Base-by-base conservation (phyloP, 2,113 vertebrate species). In the Laticauda colubrina region DNA sequence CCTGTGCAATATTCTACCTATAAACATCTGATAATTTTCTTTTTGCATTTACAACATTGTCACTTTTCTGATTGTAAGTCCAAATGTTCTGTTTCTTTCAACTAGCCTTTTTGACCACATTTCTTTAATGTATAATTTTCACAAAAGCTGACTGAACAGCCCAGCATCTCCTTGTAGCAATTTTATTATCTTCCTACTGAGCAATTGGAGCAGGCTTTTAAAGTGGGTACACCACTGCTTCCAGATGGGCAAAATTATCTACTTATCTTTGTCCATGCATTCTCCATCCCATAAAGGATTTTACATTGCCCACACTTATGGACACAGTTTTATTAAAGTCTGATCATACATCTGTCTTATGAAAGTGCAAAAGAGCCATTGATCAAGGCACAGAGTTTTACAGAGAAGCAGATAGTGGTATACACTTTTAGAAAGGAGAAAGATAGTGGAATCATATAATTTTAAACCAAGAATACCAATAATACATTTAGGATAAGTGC, bases 221-320 rank as follows among this genome's bases (percentile, higher is more conserved):
- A 90, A 90, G 64, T 29, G 39, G 57, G 45, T 92, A 59, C 11
- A 88, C 56, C 90, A 81, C 51, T 64, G 57, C 57, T 88, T 92
- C 91, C 91, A 92, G 91, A 57, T 92, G 85, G 85, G 87, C 85
- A 61, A n/a, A n/a, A 64, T 88, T 48, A 87, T 53, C 57, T n/a
- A 92, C 85, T 88, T 88, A 88, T 64, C 85, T 64, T 88, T 57
- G 24, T 64, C 11, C 14, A 48, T 87, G 43, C 91, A 64, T 57
- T 64, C 56, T 86, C 91, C 9, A 53, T 54, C 54, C 91, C 91
- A 87, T 48, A 7, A 91, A 85, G 81, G 85, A 87, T 86, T 92
- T 34, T 59, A 39, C 6, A 20, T n/a, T 87, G 20, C 45, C 85
- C 64, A 51, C 3, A 92, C 57, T 64, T 64, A 39, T 6, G 9